Base-by-base conservation (phyloP, 2,888 invertebrate species). In the Dione vanillae region DNA sequence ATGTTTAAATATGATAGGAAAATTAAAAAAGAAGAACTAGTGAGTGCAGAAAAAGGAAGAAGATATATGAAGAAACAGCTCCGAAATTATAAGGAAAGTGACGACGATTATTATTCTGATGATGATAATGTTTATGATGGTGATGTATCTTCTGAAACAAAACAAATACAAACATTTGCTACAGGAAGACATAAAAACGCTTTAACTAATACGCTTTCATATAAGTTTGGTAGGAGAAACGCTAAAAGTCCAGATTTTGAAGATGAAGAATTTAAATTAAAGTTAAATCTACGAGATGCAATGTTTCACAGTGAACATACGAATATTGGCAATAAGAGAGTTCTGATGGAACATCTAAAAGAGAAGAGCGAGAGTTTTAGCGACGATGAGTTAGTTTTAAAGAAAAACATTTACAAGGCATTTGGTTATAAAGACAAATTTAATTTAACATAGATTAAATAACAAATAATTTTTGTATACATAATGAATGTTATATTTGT, bases 21-120 rank as follows among this genome's bases (percentile, higher is more conserved):
- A 54, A 65, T 79, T 75, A 7, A 78, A 74, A 74, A 78, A 19
- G 65, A 54, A 3, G 65, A 66, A 10, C 2, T 5, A 27, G 27
- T 27, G 5, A 5, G 27, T 27, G 27, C 2, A 3, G 45, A 54
- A 10, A 19, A 47, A 20, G 41, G 35, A 11, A 40, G 20, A 7
- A 19, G 40, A 47, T 35, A 6, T 9, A 61, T 10, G 37, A n/a
- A 45, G 35, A 47, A 11, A 6, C 5, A 58, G 41, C 8, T 27
- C 7, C 2, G 27, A 5, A 27, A 16, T 35, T 27, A 52, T 43
- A n/a, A 62, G n/a, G 41, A n/a, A 8, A 69, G 67, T 19, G 37
- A 51, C 11, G 56, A 35, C 10, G 65, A 47, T 11, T 65, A 70
- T 37, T 68, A 68, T 35, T 66, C 70, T 27, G 67, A 71, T 20